Evolutionary conservation across 23 tunicate species (phyloP), one percentile per base, ranked within the genome.

Genomic region (Trididemnum miniatum): DNA sequence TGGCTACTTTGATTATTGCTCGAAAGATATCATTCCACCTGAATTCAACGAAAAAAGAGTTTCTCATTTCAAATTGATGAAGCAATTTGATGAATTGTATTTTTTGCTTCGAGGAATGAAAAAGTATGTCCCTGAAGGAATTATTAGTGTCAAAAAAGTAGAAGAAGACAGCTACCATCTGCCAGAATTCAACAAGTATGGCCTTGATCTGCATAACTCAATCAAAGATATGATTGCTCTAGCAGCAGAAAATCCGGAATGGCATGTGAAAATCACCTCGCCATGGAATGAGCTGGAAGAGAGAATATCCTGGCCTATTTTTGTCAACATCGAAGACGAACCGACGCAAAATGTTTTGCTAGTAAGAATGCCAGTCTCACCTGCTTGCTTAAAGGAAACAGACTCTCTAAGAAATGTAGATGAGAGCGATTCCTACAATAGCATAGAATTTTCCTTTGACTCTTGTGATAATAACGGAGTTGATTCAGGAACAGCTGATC

Each of bases 61-160:
- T 71, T 82, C 57, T 51, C 39, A 35, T 34, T 84, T 73, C 69
- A 9, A 31, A 37, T 77, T 88, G 1, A 88, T 88, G 92, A 65
- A 75, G 7, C 78, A 88, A 62, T 82, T 82, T 82, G 92, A 88
- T 29, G 51, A 82, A 26, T 73, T 88, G n/a, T 88, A 88, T 31
- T 82, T 74, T 76, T 65, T 74, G 66, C 37, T 88, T 9, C 33
- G 32, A 25, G 76, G 65, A 40, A 38, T 44, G 20, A 87, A 82
- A 74, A 59, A 54, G 26, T 88, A 67, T 35, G 38, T 35, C 44
- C 62, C 71, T 1, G 84, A 57, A 23, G 71, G 63, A 22, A 32
- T 65, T n/a, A 30, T 57, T 0, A 40, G 24, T 15, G 34, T 4
- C 65, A 60, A 74, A 37, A 32, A 74, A 39, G 59, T 38, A 7